Evolutionary conservation across 1,140 invertebrate species (phyloP), one percentile per base, ranked within the genome.

Genomic region (Bombus turneri): DNA sequence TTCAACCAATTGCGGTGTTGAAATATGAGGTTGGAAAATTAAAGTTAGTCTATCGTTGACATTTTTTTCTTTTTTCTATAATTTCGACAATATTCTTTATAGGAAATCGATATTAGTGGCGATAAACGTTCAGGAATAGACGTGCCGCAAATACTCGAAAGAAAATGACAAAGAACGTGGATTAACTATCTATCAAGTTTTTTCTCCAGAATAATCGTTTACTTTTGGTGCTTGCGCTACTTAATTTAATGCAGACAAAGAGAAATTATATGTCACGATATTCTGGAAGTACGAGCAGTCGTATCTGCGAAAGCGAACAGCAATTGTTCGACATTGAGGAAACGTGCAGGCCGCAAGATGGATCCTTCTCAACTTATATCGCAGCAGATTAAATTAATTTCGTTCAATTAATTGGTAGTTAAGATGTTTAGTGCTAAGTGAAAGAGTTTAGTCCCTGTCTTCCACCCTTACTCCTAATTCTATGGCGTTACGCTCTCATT

Each of bases 381-480:
- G 90, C 86, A 75, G 85, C 84, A 91, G 90, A 93, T 94, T 94
- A 91, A 93, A 93, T 94, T 93, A 93, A 93, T 93, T 93, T 83
- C 76, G 81, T 74, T 75, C 92, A 92, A 94, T 94, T 93, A 93
- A 93, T 93, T 91, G 92, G 87, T 91, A 92, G 91, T 93, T 94
- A 92, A 93, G 89, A 90, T 91, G 90, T 93, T 93, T 93, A 93
- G 89, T 84, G 85, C 89, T 90, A 91, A 93, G 90, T 91, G 90
- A 93, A 89, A 92, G 90, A 91, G 89, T 90, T 75, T 90, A 86
- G 87, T 88, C 85, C n/a, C 53, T 88, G 76, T 71, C 72, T 84
- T 62, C 28, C 80, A 78, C 59, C 47, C 75, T 81, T 71, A n/a
- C 81, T 69, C 66, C 59, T 77, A 2, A 18, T n/a, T 69, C 72